Evolutionary conservation across 2,888 invertebrate species (phyloP).

Genomic region (Dryomyza anilis): DNA sequence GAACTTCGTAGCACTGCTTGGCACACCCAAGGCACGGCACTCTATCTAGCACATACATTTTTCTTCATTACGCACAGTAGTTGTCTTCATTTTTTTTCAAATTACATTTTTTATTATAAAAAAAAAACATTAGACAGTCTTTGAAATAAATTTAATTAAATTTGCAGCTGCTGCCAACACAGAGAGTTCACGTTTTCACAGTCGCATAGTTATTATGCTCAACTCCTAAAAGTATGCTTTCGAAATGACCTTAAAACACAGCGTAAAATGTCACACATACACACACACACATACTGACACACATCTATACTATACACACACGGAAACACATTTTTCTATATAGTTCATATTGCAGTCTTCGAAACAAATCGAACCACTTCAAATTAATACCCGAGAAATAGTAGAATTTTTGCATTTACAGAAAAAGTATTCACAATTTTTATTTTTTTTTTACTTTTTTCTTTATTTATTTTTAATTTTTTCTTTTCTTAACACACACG

Average conservation of each 20-base stretch:
- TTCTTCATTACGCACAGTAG: background rate
- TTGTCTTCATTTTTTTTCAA: slow-evolving; percentile 2
- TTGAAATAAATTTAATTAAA: background rate
- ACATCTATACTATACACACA: too few species aligned
- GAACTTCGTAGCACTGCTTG: slow-evolving; percentile 11
- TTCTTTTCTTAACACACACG: too few species aligned
- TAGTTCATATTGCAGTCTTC: background rate
- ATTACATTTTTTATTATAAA: background rate
- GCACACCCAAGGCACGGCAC: slow-evolving; percentile 39
- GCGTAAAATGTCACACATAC: slow-evolving; percentile 32
- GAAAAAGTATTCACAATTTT: too few species aligned
- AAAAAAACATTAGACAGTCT: background rate
- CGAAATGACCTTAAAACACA: slow-evolving; percentile 44
- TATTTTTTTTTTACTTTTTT: too few species aligned
- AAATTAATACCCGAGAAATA: too few species aligned
- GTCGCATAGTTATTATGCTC: background rate
- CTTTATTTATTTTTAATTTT: too few species aligned
- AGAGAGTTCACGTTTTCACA: background rate
- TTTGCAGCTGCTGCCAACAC: slow-evolving; percentile 24
- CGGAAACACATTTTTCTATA: background rate
- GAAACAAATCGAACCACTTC: too few species aligned
- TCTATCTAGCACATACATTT: slow-evolving; percentile 1
- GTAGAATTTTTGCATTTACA: too few species aligned
- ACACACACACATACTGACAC: background rate
- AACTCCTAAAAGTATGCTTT: slow-evolving; percentile 31